phyloP scores from a whole-genome alignment of 1,140 invertebrate genomes.

The Diploscapter pachys region DNA sequence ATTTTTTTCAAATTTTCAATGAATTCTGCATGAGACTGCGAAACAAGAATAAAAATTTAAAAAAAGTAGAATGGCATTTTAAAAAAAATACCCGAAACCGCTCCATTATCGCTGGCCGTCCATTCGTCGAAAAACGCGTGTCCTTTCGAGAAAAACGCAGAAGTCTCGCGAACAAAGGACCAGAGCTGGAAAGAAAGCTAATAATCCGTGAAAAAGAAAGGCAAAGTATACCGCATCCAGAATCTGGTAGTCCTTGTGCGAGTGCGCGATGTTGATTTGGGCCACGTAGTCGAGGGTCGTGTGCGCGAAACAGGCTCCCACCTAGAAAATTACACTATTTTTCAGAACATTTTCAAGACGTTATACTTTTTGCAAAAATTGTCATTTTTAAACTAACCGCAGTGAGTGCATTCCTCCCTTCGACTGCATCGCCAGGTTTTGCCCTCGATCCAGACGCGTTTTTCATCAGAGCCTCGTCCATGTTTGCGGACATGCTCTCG shows the following conservation, averaged over 20 bases:
- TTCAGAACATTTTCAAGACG: too few species aligned
- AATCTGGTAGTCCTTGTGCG: constrained; percentile 49
- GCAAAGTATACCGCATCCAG: constrained; percentile 50
- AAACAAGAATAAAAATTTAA: too few species aligned
- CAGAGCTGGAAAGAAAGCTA: constrained; percentile 46
- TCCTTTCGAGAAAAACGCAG: constrained; percentile 46
- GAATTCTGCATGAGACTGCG: too few species aligned
- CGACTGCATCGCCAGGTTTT: constrained; percentile 43
- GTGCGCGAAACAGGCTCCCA: constrained; percentile 58
- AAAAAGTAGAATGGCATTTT: too few species aligned
- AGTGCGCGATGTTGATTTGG: constrained; percentile 52
- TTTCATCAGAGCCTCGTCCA: constrained; percentile 49
- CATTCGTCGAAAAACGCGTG: constrained; percentile 51
- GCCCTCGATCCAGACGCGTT: constrained; percentile 48
- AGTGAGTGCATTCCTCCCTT: constrained; percentile 50
- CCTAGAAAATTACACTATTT: constrained; percentile 1
- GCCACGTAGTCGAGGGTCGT: constrained; percentile 57
- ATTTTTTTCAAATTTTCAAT: too few species aligned
- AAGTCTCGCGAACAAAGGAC: constrained; percentile 47
- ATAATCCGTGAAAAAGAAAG: neutral
- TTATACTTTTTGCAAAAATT: too few species aligned
- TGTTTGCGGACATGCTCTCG: constrained; percentile 43
- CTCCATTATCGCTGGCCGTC: constrained; percentile 37
- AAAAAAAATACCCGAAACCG: constrained; percentile 4
- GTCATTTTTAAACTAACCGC: constrained; percentile 25